Conservation (phyloP, 2,113 vertebrate genomes). For the Seriola dumerili region DNA sequence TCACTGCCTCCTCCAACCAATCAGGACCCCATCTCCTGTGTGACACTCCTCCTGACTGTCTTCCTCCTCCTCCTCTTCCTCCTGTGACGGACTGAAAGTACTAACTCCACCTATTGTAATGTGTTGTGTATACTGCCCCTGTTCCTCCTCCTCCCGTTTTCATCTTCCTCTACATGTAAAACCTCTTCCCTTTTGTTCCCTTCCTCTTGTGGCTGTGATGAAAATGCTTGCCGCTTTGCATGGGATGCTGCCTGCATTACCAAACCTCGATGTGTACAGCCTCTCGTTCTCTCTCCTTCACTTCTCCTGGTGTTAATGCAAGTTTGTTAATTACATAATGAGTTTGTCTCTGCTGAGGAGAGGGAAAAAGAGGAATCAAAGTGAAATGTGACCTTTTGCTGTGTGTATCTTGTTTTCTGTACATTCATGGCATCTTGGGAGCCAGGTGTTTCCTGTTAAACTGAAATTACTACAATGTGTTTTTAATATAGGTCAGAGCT, state of each 20-base stretch:
- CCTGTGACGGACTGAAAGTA: conserved; percentile 44
- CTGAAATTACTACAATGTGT: too few species aligned
- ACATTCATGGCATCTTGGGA: neutral
- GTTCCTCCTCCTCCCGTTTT: neutral
- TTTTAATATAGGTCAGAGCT: too few species aligned
- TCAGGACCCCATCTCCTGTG: conserved; percentile 25
- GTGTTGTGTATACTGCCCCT: neutral
- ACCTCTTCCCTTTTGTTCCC: neutral
- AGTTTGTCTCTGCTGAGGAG: neutral
- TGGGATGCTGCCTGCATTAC: conserved; percentile 1
- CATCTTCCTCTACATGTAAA: conserved; percentile 7
- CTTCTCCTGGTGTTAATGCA: neutral
- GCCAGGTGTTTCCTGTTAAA: neutral
- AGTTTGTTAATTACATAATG: neutral
- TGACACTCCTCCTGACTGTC: conserved; percentile 23
- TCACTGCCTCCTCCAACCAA: conserved; percentile 24
- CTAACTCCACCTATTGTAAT: conserved; percentile 32
- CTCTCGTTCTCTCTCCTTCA: neutral
- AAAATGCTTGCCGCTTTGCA: neutral
- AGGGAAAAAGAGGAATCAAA: neutral
- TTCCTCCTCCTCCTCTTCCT: conserved; percentile 22
- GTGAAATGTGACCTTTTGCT: neutral
- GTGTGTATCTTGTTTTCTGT: neutral
- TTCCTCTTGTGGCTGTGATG: conserved; percentile 20
- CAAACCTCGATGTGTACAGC: neutral